A percentile compares a stretch with the other conserved stretches of the same genome.
Conservation (phyloP, 2,797 vertebrate species). For the Danio aesculapii region DNA sequence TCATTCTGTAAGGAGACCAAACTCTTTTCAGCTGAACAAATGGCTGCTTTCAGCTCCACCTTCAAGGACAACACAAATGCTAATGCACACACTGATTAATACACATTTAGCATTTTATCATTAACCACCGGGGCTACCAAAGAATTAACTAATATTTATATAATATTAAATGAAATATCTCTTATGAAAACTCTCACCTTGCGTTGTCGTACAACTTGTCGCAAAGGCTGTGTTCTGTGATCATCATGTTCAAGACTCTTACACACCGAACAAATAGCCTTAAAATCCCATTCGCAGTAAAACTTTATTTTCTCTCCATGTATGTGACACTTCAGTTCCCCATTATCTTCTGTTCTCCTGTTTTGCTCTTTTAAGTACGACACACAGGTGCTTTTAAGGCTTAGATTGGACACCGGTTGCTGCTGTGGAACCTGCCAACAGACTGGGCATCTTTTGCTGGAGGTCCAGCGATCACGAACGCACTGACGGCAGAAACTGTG, state of each 20-base stretch:
- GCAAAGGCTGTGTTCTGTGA: constrained; percentile 12
- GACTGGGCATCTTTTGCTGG: constrained; percentile 48
- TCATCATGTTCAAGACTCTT: neutral
- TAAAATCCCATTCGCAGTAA: constrained; percentile 36
- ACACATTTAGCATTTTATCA: no score
- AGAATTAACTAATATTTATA: no score
- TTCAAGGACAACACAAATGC: neutral
- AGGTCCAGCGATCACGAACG: constrained; percentile 69
- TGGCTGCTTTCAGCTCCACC: neutral
- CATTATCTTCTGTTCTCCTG: neutral
- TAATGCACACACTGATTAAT: no score
- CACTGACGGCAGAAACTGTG: constrained; percentile 80
- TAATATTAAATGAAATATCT: no score
- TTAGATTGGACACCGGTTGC: constrained; percentile 46
- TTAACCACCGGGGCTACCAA: no score
- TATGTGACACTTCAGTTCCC: neutral
- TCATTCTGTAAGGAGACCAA: neutral
- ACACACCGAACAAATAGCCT: constrained; percentile 31
- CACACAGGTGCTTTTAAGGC: constrained; percentile 50
- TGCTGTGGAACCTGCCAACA: neutral
- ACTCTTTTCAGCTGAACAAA: neutral
- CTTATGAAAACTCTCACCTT: no score
- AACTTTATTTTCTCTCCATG: constrained; percentile 43
- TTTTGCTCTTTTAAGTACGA: constrained; percentile 44
- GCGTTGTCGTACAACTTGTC: neutral